phyloP scores from a whole-genome alignment of 2,113 vertebrate genomes.

The Tragelaphus scriptus region DNA sequence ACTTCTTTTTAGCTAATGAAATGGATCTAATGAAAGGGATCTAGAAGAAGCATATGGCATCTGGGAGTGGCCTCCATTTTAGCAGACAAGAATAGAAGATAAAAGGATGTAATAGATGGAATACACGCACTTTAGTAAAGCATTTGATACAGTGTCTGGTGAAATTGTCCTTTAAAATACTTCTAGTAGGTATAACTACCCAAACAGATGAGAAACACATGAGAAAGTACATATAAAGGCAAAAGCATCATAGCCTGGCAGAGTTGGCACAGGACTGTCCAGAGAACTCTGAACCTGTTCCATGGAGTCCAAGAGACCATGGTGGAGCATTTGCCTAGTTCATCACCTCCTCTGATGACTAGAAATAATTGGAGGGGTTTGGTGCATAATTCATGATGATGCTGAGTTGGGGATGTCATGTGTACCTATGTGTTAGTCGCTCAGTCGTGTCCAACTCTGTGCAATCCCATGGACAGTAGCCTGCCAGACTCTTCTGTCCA shows the following conservation, averaged over 20 bases:
- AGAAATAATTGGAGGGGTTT: background rate
- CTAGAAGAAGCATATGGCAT: conserved; percentile 9
- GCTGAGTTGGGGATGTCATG: background rate
- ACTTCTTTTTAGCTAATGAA: conserved; percentile 20
- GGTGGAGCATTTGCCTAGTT: background rate
- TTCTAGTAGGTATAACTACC: background rate
- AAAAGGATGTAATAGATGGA: background rate
- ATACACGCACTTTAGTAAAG: background rate
- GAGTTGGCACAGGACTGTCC: background rate
- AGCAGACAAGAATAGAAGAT: conserved; percentile 20
- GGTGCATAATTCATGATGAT: background rate
- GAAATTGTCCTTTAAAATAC: conserved; percentile 9
- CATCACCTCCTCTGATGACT: background rate
- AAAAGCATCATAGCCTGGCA: background rate
- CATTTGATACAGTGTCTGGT: background rate
- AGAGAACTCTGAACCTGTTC: background rate
- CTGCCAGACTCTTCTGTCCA: background rate
- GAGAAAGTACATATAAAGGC: background rate
- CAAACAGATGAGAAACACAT: background rate
- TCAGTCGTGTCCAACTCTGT: background rate
- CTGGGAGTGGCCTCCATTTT: background rate
- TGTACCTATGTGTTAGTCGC: background rate
- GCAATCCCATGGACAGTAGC: background rate
- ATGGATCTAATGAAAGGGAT: background rate
- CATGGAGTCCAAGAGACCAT: rapidly evolving